These are phyloP conservation scores for Grus americana DNA, from an alignment of 2,113 vertebrate species.

Conservation along the genomic window DNA sequence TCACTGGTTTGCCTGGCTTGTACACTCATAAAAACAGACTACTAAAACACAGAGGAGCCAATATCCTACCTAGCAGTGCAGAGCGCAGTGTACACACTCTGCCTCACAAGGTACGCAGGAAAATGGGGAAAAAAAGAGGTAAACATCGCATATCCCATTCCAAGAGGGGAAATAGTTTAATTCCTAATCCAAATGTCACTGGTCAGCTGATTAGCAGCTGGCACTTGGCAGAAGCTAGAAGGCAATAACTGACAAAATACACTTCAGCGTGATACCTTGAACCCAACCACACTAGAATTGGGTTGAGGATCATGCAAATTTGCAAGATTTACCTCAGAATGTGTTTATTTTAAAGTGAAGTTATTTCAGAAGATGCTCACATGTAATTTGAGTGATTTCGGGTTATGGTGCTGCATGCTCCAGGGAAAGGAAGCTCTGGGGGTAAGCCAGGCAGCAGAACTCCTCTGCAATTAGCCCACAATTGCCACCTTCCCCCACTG, in stretches of 20 bases:
- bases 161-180: constrained; percentile 14
- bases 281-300: background rate
- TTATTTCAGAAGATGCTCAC: background rate
- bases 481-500: background rate
- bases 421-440: background rate
- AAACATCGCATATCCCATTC: background rate
- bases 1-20: background rate
- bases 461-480: background rate
- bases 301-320: background rate
- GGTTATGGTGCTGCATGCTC: accelerated
- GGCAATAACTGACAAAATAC: background rate
- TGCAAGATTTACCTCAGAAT: background rate
- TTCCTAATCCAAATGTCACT: constrained; percentile 26
- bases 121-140: background rate
- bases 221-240: background rate
- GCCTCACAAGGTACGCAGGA: background rate
- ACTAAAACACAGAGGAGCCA: background rate
- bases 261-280: background rate
- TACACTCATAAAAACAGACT: background rate
- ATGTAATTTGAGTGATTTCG: background rate
- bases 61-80: background rate
- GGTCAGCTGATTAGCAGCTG: constrained; percentile 6
- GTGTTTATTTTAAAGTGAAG: background rate
- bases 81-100: background rate
- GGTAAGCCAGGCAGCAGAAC: background rate